Percentiles rank a stretch among this genome's conserved stretches.
Evolutionary conservation across 2,797 vertebrate species (phyloP).

Genomic region (Poeciliopsis paucimaculata): DNA sequence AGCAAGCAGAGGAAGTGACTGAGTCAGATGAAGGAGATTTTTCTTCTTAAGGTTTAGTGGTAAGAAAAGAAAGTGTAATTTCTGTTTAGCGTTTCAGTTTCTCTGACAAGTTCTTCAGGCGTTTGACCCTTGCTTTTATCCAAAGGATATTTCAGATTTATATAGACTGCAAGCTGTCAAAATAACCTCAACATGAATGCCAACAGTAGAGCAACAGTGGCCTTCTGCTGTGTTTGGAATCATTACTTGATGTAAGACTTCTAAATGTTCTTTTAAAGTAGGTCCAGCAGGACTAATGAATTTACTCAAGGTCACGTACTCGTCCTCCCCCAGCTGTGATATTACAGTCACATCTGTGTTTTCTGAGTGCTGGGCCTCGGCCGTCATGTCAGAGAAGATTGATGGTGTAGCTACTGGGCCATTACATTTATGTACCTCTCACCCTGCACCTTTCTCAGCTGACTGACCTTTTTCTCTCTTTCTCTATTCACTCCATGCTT

Average conservation of each 20-base stretch:
- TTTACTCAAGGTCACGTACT: constrained; percentile 61
- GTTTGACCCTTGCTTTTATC: constrained; percentile 2
- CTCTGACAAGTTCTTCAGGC: background rate
- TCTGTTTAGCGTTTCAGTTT: background rate
- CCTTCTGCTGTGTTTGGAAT: background rate
- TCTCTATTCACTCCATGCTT: constrained; percentile 23
- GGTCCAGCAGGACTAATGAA: constrained; percentile 57
- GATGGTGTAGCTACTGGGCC: constrained; percentile 65
- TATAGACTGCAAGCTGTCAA: constrained; percentile 16
- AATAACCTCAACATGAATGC: background rate
- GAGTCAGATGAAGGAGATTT: constrained; percentile 24
- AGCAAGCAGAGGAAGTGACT: constrained; percentile 53
- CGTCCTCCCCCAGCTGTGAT: constrained; percentile 43
- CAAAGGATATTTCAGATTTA: background rate
- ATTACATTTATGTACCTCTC: constrained; percentile 69
- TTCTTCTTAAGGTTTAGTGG: background rate
- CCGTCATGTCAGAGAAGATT: constrained; percentile 70
- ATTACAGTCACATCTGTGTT: constrained; percentile 71
- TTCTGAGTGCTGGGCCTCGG: constrained; percentile 45
- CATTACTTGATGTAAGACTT: constrained; percentile 13
- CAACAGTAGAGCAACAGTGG: background rate
- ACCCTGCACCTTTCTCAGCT: constrained; percentile 52
- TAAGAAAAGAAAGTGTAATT: background rate
- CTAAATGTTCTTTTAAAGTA: constrained; percentile 37
- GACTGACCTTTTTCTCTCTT: constrained; percentile 59